Evolutionary conservation across 53 echinoderm and acorn worm species (phyloP), one percentile per base, ranked within the genome.

Genomic region (Holothuria leucospilota): DNA sequence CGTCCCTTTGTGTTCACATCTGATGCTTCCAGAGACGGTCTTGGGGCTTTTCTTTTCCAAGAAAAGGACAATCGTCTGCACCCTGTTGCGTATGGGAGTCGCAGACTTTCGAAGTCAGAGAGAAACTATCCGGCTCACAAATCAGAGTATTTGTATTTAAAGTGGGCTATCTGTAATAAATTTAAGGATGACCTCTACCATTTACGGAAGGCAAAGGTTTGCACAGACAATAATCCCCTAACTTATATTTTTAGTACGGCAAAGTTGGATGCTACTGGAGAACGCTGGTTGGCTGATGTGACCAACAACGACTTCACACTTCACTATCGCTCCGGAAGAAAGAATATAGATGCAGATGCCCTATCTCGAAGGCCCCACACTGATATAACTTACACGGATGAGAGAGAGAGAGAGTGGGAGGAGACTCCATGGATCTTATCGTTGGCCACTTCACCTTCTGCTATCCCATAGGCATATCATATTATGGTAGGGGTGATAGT

Each of bases 71-170:
- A 71, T 0, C 84, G 85, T 4, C 49, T 90, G 0, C 87, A 74
- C 29, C 90, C 90, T 27, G 75, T 93, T 29, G 87, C 93, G 21
- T 91, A 91, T 86, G 94, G 86, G 23, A 91, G 94, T 51, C 82
- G 90, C 24, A 64, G 93, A 25, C 60, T 93, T 74, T 68, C 20
- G 34, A 77, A 77, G 27, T 73, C 89, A 59, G 90, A 93, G 29
- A 81, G 87, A 15, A 93, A 93, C 62, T 93, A 93, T 59, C 85
- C 92, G 12, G 91, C 87, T 10, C 85, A 92, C 30, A 92, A 92
- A 51, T 34, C 65, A 15, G 87, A 91, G 63, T 92, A 63, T 51
- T 62, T 92, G 6, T 75, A 78, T 1, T 70, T 92, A 26, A 92
- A 88, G 21, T 92, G 91, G 88, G 78, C 86, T 2, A 42, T 90